Percentiles rank a stretch among this genome's conserved stretches.
Evolutionary conservation across 1,140 invertebrate genomes (phyloP).

Genomic region (Drosophila erecta): DNA sequence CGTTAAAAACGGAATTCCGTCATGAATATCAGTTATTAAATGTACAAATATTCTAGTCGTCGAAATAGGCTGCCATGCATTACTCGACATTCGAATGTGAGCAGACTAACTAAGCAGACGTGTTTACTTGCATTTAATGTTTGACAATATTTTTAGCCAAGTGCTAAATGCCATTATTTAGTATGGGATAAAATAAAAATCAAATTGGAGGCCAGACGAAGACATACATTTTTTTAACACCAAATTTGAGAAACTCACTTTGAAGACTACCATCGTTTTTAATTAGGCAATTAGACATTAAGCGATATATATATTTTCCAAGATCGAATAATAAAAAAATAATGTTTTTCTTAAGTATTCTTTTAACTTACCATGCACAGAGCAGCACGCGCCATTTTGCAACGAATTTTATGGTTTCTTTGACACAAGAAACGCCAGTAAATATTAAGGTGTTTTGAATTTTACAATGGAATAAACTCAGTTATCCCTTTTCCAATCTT

Average conservation of each 20-base stretch:
- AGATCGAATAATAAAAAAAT: not conserved
- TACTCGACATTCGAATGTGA: slow-evolving; percentile 27
- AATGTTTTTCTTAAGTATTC: not conserved
- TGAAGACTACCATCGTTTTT: not conserved
- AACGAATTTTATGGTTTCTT: slow-evolving; percentile 57
- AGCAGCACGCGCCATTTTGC: slow-evolving; percentile 83
- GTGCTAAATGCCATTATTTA: slow-evolving; percentile 50
- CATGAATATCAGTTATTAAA: slow-evolving; percentile 3
- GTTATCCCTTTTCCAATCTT: slow-evolving; percentile 80
- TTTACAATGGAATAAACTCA: slow-evolving; percentile 64
- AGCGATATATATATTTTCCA: not conserved
- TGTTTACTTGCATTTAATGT: slow-evolving; percentile 66
- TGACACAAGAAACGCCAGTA: slow-evolving; percentile 78
- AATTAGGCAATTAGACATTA: not conserved
- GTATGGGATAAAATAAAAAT: slow-evolving; percentile 21
- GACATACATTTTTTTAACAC: not conserved
- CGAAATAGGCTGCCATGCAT: slow-evolving; percentile 21
- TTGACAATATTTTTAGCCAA: slow-evolving; percentile 47
- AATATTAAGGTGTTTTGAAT: slow-evolving; percentile 56
- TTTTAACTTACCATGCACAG: slow-evolving; percentile 80
- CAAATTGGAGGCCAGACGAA: not conserved
- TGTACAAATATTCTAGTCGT: slow-evolving; percentile 14
- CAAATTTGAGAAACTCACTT: not conserved
- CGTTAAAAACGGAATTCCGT: slow-evolving; percentile 12
- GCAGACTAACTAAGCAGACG: slow-evolving; percentile 47